These are phyloP conservation scores for Hemaris fuciformis DNA, from an alignment of 2,888 invertebrate genomes.

Conservation along the genomic window DNA sequence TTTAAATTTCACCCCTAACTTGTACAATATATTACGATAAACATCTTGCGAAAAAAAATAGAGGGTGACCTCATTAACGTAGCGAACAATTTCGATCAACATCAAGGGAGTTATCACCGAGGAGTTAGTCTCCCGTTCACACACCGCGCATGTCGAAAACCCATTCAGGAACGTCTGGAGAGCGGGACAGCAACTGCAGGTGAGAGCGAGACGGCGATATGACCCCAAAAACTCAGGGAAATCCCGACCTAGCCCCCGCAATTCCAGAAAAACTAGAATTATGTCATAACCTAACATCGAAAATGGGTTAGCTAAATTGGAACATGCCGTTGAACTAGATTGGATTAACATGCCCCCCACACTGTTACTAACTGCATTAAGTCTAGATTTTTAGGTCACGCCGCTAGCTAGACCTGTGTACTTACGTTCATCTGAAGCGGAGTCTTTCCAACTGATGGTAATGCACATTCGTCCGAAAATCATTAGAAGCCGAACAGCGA, in stretches of 20 bases:
- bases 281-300: constrained; percentile 40
- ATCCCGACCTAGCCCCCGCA: constrained; percentile 39
- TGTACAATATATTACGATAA: background rate
- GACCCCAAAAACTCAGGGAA: constrained; percentile 59
- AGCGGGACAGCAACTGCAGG: constrained; percentile 45
- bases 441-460: background rate
- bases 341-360: constrained; percentile 14
- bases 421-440: constrained; percentile 26
- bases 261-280: constrained; percentile 34
- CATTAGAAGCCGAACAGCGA: background rate
- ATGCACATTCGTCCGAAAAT: background rate
- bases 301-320: constrained; percentile 15
- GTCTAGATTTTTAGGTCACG: constrained; percentile 64
- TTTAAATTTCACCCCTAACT: background rate
- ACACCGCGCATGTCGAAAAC: constrained; percentile 65
- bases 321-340: constrained; percentile 18
- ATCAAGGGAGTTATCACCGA: background rate
- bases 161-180: constrained; percentile 64
- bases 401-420: constrained; percentile 39
- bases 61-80: background rate
- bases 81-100: constrained; percentile 2
- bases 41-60: background rate
- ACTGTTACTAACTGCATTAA: constrained; percentile 64
- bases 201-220: constrained; percentile 37
- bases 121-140: background rate